Percentiles rank a stretch among this genome's conserved stretches.
phyloP scores from a whole-genome alignment of 2,113 vertebrate genomes.

The Perognathus longimembris region DNA sequence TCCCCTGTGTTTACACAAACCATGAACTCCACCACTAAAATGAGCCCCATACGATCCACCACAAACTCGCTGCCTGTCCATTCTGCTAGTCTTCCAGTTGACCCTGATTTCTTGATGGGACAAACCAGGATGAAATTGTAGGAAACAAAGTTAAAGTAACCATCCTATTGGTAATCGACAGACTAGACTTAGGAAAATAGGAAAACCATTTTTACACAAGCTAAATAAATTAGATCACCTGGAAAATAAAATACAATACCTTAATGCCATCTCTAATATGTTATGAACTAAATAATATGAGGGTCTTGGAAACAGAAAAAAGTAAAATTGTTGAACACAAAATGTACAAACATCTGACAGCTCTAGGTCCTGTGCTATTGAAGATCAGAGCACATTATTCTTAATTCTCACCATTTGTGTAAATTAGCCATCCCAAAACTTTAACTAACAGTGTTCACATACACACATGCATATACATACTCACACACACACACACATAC shows the following conservation, averaged over 20 bases:
- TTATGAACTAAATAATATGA: background rate
- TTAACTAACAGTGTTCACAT: too few species aligned
- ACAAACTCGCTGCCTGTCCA: background rate
- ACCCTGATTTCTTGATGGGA: conserved; percentile 9
- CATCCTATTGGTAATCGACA: background rate
- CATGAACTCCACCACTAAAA: background rate
- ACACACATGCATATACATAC: too few species aligned
- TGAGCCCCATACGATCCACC: background rate
- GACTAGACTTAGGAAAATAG: background rate
- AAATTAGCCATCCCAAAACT: too few species aligned
- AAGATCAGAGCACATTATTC: background rate
- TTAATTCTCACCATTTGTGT: conserved; percentile 7
- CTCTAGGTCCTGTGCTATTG: background rate
- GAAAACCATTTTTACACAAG: background rate
- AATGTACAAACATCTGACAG: background rate
- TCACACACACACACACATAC: too few species aligned
- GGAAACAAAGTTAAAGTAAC: background rate
- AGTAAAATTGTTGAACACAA: background rate
- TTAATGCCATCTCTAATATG: background rate
- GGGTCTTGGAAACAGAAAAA: background rate
- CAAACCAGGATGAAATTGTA: background rate
- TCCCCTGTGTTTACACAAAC: background rate
- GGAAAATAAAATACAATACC: background rate
- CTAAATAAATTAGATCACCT: background rate
- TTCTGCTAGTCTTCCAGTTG: background rate